phyloP scores from a whole-genome alignment of 2,113 vertebrate genomes.

The Diglossa brunneiventris region DNA sequence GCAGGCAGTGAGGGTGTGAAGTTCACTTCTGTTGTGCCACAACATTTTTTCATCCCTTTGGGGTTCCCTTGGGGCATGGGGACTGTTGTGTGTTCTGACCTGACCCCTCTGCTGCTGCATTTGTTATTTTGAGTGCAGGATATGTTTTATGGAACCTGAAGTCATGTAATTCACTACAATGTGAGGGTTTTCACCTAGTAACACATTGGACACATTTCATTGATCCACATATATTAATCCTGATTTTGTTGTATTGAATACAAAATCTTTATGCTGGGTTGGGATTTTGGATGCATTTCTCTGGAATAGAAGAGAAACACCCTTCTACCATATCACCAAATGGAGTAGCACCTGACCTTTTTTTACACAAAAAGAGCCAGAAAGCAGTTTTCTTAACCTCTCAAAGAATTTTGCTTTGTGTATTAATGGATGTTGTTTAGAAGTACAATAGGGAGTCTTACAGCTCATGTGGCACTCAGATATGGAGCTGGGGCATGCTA shows the following conservation, averaged over 20 bases:
- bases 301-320: background rate
- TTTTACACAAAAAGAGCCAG: background rate
- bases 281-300: background rate
- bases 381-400: background rate
- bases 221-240: background rate
- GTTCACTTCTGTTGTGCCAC: accelerated
- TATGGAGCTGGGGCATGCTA: background rate
- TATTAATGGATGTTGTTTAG: background rate
- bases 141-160: background rate
- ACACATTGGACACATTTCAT: background rate
- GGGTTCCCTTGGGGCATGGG: background rate
- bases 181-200: background rate
- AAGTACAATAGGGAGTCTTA: background rate
- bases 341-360: background rate
- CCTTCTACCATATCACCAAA: background rate
- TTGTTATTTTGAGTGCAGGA: background rate
- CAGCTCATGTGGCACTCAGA: background rate
- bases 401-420: background rate
- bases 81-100: background rate
- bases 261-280: background rate
- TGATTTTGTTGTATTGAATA: background rate
- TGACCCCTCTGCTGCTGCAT: background rate
- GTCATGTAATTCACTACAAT: background rate
- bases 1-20: background rate
- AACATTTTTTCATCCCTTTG: background rate